A percentile compares a stretch with the other conserved stretches of the same genome.
Evolutionary conservation across 2,888 invertebrate species (phyloP).

Genomic region (Caenorhabditis sinica): DNA sequence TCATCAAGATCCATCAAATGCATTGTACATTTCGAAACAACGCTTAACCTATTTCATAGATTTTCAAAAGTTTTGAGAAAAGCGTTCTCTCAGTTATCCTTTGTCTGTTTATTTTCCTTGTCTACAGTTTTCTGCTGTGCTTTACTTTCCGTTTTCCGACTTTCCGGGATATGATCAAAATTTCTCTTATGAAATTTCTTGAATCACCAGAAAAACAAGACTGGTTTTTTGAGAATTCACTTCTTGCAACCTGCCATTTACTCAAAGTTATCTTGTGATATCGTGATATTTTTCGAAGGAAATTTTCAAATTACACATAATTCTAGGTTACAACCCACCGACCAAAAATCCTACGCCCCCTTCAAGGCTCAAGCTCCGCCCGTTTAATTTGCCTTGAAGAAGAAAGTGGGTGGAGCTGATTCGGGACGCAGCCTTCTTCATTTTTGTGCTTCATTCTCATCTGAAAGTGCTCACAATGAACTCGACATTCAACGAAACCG

Average conservation of each 20-base stretch:
- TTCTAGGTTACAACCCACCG: background rate
- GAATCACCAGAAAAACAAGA: constrained; percentile 6
- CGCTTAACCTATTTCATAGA: too few relatives aligned
- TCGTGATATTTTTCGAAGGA: background rate
- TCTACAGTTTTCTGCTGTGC: background rate
- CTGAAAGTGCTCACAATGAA: constrained; percentile 7
- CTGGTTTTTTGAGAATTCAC: background rate
- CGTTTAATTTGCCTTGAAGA: constrained; percentile 3
- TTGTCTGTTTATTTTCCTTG: too few relatives aligned
- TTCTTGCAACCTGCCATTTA: constrained; percentile 1
- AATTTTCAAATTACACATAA: constrained; percentile 26
- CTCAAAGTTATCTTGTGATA: constrained; percentile 14
- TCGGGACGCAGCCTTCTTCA: background rate
- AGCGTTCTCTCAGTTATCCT: too few relatives aligned
- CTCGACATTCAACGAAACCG: constrained; percentile 25
- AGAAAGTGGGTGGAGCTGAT: constrained; percentile 16
- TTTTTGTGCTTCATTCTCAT: background rate
- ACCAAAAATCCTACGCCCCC: constrained; percentile 22
- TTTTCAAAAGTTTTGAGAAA: too few relatives aligned
- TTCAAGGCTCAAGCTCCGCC: constrained; percentile 20
- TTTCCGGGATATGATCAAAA: background rate
- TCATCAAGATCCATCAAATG: background rate
- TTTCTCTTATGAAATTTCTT: too few relatives aligned
- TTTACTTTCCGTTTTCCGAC: too few relatives aligned
- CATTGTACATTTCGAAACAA: too few relatives aligned